Base-by-base conservation (phyloP, 1,140 invertebrate species). In the Cydia amplana region DNA sequence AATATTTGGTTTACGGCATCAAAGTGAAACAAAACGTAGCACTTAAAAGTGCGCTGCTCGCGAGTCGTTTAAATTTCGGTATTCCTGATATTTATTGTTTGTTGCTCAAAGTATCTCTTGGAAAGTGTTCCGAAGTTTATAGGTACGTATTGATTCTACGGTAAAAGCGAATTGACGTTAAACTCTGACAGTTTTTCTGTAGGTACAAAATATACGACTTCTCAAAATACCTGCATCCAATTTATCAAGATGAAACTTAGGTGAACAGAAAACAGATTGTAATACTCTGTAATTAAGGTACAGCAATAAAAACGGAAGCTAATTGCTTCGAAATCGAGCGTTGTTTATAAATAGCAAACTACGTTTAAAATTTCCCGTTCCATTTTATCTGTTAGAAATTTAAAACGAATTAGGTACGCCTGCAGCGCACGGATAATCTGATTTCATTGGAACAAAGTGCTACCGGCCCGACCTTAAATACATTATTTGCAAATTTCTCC, bases 401-500 rank as follows among this genome's bases (percentile, higher is more conserved):
- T 40, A 18, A 70, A 70, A 36, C 28, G 7, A 70, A 70, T 70
- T 70, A n/a, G n/a, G n/a, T n/a, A 70, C 65, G 65, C 65, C n/a
- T 70, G 65, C 73, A 79, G 25, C 36, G 16, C 23, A 43, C 32
- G 74, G 73, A 80, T 74, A 65, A 76, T 76, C 49, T 46, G 72
- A 75, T 79, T 83, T 74, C 25, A 74, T 77, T 74, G 75, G 25
- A 78, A 79, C 72, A 77, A 79, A 82, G 51, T 80, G 70, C 60
- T 70, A 40, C n/a, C 43, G 23, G 75, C 65, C 51, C 73, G 76
- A 70, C 55, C 43, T 67, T 75, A 77, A 67, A 40, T 64, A 72
- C 43, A 77, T 78, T 82, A 77, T 79, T 79, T 80, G 74, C 70
- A 73, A 77, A 80, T 75, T 79, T 76, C 63, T 77, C 77, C 70